Base-by-base conservation (phyloP, 2,113 vertebrate genomes). In the Pungitius pungitius region DNA sequence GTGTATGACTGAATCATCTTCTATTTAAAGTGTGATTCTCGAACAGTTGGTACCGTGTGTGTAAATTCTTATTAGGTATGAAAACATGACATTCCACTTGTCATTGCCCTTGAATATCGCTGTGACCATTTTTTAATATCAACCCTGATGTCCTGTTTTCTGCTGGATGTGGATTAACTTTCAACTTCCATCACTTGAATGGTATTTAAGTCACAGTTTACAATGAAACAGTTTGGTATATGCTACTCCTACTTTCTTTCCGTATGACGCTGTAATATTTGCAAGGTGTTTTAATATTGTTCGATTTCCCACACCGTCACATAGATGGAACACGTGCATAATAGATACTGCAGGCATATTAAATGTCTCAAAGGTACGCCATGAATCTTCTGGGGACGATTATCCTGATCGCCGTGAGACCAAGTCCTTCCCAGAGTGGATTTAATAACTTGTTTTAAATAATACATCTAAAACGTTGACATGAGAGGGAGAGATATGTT, bases 1-100 rank as follows among this genome's bases (percentile, higher is more conserved):
- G 5, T 30, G 47, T 24, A 30, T 56, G 51, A 66, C 40, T 10
- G 4, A 57, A 51, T 43, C 35, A 27, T 14, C 13, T 15, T 37
- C 12, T 13, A 6, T 27, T 24, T 1, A 7, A 14, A 61, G 33
- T 40, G 20, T 15, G 24, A 56, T 73, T 27, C 1, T 43, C 73
- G 42, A 67, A 77, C 52, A 65, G 26, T 8, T 14, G 61, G 39
- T 10, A 12, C 11, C 39, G 69, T 61, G 1, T 58, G 27, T 60
- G 10, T 62, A 22, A 61, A 52, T 37, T 61, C 63, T 80, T 59
- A 80, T 83, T 66, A 72, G 60, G 42, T 47, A 70, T 74, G 51
- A 49, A 73, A 74, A 43, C 15, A 75, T 51, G 20, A 75, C 65
- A 57, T 6, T 61, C 4, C 24, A n/a, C 37, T 40, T 22, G 22